Conservation (phyloP, 2,888 invertebrate species). For the Malthinus flaveolus region DNA sequence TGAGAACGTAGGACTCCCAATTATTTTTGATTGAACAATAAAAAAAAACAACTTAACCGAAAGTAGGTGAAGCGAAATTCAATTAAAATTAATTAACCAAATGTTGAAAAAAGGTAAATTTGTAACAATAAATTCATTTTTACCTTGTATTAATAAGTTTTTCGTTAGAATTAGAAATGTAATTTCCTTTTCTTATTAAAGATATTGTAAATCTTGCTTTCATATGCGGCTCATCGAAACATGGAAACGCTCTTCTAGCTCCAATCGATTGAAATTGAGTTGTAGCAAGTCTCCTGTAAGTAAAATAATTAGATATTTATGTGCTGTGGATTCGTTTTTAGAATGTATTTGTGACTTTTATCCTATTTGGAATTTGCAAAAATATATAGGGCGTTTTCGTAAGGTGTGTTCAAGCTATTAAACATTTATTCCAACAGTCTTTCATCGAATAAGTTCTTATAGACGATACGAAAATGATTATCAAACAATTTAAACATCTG, state of each 20-base stretch:
- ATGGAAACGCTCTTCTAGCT: slow-evolving; percentile 73
- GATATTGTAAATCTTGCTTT: slow-evolving; percentile 50
- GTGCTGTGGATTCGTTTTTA: neutral
- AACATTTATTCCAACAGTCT: too few relatives aligned
- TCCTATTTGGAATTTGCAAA: too few relatives aligned
- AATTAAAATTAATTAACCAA: too few relatives aligned
- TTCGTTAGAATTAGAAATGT: slow-evolving; percentile 23
- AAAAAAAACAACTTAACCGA: neutral
- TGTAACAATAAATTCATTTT: neutral
- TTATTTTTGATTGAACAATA: slow-evolving; percentile 55
- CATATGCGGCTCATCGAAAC: slow-evolving; percentile 67
- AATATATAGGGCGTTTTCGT: too few relatives aligned
- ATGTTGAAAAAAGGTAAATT: too few relatives aligned
- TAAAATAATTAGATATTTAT: neutral
- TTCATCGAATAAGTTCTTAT: too few relatives aligned
- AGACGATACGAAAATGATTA: too few relatives aligned
- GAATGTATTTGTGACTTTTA: too few relatives aligned
- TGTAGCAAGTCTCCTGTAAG: slow-evolving; percentile 50
- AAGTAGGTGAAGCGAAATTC: too few relatives aligned
- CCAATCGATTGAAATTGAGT: slow-evolving; percentile 69
- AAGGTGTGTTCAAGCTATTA: too few relatives aligned
- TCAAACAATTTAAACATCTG: too few relatives aligned
- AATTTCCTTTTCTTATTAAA: slow-evolving; percentile 41
- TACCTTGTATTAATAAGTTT: slow-evolving; percentile 3
- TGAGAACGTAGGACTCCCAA: slow-evolving; percentile 46